phyloP scores from a whole-genome alignment of 2,888 invertebrate species.

The Miltochrista miniata region DNA sequence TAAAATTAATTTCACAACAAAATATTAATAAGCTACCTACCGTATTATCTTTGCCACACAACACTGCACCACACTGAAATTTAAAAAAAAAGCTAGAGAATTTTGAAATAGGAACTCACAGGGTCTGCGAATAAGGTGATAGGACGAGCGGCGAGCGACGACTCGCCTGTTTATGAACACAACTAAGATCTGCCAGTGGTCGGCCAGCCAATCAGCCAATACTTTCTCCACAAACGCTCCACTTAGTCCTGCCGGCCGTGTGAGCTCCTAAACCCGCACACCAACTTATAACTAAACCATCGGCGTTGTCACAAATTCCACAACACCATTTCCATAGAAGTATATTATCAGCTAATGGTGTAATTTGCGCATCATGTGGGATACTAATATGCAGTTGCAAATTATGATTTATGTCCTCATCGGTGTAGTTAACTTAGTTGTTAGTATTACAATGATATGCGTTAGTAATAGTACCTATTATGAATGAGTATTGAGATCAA shows the following conservation, averaged over 20 bases:
- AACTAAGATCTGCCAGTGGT: conserved; percentile 46
- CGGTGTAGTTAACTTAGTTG: no score
- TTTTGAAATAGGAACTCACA: conserved; percentile 32
- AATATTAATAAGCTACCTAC: neutral
- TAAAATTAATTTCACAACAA: neutral
- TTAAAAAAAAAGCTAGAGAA: conserved; percentile 21
- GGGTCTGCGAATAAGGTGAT: conserved; percentile 23
- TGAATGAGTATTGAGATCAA: no score
- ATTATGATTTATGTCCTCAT: no score
- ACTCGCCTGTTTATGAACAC: conserved; percentile 28
- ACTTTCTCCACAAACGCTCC: conserved; percentile 72
- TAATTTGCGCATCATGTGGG: conserved; percentile 73
- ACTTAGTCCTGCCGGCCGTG: conserved; percentile 67
- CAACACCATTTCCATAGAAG: conserved; percentile 55
- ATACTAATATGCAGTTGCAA: no score
- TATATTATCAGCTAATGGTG: conserved; percentile 66
- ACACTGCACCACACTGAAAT: conserved; percentile 28
- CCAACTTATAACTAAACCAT: conserved; percentile 58
- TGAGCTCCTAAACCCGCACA: conserved; percentile 58
- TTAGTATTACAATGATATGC: no score
- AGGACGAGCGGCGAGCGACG: conserved; percentile 33
- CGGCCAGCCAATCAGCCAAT: conserved; percentile 59
- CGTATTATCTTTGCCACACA: conserved; percentile 4
- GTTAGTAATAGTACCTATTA: no score
- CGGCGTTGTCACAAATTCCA: conserved; percentile 65